Conservation (phyloP, 2,888 invertebrate genomes). For the Stenolophus ochropezus region DNA sequence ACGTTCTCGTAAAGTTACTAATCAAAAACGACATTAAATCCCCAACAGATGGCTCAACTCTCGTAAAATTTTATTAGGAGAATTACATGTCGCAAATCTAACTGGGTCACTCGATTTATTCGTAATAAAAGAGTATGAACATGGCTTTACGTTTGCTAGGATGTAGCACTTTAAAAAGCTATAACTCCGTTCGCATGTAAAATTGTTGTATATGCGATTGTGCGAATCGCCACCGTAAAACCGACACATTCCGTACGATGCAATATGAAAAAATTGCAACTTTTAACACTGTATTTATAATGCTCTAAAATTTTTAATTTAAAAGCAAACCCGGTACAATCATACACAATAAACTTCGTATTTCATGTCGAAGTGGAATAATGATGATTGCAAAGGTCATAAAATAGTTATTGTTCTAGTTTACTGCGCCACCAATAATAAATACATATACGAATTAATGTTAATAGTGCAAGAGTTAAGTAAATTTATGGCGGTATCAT, state of each 20-base stretch:
- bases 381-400: no score
- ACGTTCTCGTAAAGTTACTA: slow-evolving; percentile 11
- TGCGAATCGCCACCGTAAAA: not conserved
- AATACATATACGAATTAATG: no score
- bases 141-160: not conserved
- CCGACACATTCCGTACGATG: not conserved
- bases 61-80: not conserved
- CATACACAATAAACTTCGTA: no score
- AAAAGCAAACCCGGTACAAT: no score
- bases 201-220: not conserved
- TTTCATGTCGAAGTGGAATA: no score
- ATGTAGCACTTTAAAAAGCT: not conserved
- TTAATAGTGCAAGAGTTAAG: no score
- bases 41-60: not conserved
- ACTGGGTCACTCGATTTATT: slow-evolving; percentile 26
- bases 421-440: no score
- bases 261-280: not conserved
- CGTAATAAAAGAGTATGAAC: slow-evolving; percentile 3
- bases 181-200: not conserved
- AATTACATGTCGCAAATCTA: slow-evolving; percentile 1
- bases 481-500: no score
- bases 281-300: no score
- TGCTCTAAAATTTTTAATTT: no score
- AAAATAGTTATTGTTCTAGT: no score
- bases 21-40: slow-evolving; percentile 24